Conservation (phyloP, 2,113 vertebrate species). For the Thunnus thynnus region DNA sequence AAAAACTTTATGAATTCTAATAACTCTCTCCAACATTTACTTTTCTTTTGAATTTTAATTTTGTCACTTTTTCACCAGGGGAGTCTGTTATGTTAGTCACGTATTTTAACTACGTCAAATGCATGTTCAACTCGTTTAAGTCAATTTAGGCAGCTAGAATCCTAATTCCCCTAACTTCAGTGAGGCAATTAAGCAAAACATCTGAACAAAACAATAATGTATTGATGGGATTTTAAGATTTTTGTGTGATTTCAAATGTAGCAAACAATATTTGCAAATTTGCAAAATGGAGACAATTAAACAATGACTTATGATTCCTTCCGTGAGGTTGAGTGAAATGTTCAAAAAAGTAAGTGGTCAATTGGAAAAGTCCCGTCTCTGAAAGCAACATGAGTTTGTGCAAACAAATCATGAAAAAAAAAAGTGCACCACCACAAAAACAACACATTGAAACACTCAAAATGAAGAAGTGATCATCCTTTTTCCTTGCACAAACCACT, state of each 20-base stretch:
- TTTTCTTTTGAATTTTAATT: too few relatives aligned
- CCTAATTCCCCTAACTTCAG: neutral
- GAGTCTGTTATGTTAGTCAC: neutral
- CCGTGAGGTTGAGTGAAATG: constrained; percentile 3
- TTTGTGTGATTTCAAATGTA: constrained; percentile 1
- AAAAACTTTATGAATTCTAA: too few relatives aligned
- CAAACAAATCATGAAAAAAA: constrained; percentile 45
- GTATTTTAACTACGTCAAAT: neutral
- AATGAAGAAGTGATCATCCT: constrained; percentile 37
- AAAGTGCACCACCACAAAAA: constrained; percentile 31
- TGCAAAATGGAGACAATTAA: neutral
- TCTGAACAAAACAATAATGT: neutral
- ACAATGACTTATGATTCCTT: neutral
- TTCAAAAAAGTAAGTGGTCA: constrained; percentile 5
- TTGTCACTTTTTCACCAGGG: neutral
- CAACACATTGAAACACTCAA: constrained; percentile 58
- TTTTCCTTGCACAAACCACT: constrained; percentile 45
- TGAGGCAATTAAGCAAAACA: neutral
- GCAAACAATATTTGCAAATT: neutral
- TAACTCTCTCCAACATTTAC: too few relatives aligned
- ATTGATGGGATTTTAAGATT: constrained; percentile 4
- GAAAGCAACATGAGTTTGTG: constrained; percentile 24
- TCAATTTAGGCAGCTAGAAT: neutral
- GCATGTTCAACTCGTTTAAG: neutral
- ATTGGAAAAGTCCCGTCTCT: constrained; percentile 36